Evolutionary conservation across 2,888 invertebrate species (phyloP).

Genomic region (Ormyrus labotus): DNA sequence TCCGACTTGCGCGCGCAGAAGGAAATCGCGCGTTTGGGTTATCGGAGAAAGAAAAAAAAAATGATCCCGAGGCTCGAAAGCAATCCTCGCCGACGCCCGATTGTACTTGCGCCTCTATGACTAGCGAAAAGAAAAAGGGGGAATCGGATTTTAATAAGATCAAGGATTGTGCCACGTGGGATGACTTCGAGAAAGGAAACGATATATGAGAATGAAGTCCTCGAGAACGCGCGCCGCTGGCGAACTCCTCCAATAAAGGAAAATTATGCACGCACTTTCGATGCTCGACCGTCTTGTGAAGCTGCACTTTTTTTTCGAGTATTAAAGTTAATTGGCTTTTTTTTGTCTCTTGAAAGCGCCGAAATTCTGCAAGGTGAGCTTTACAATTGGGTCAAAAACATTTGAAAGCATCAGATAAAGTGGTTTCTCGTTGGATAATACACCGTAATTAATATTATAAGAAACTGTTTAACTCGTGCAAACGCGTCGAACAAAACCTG

Average conservation of each 20-base stretch:
- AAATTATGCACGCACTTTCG: neutral
- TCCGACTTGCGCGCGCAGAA: neutral
- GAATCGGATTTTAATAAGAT: slow-evolving; percentile 49
- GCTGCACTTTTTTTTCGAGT: neutral
- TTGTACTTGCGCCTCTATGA: neutral
- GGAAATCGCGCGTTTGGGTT: neutral
- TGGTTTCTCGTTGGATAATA: too few species aligned
- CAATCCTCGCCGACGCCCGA: neutral
- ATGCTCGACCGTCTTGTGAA: neutral
- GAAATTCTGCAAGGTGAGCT: slow-evolving; percentile 9
- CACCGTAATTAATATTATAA: too few species aligned
- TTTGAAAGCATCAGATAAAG: slow-evolving; percentile 1
- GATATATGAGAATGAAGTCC: slow-evolving; percentile 10
- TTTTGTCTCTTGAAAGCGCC: neutral
- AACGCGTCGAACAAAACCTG: too few species aligned
- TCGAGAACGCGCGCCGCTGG: slow-evolving; percentile 26
- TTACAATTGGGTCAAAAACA: slow-evolving; percentile 11
- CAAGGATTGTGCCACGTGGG: slow-evolving; percentile 52
- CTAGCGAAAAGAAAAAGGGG: slow-evolving; percentile 25
- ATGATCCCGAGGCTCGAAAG: neutral
- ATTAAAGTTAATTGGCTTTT: slow-evolving; percentile 15
- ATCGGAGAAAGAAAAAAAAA: neutral
- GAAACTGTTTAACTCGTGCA: too few species aligned
- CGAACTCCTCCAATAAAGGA: slow-evolving; percentile 9
- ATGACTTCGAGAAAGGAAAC: slow-evolving; percentile 51